Conservation (phyloP, 2,888 invertebrate species). For the Leptarthrus brevirostris region DNA sequence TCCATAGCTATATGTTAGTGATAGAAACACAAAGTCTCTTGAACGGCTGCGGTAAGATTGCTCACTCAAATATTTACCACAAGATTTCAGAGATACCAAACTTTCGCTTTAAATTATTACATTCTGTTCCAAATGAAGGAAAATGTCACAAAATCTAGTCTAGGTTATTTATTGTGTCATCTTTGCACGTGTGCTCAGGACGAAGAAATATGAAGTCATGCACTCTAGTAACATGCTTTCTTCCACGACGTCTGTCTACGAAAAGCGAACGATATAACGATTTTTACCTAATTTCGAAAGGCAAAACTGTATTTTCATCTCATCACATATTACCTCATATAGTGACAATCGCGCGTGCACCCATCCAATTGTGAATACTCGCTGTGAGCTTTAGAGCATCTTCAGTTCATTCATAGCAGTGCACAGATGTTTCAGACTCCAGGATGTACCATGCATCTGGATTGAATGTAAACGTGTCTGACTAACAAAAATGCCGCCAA, state of each 20-base stretch:
- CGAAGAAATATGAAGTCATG: conserved; percentile 2
- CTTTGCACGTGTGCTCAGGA: too few species aligned
- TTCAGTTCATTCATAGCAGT: conserved; percentile 36
- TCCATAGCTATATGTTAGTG: too few species aligned
- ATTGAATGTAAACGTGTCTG: conserved; percentile 27
- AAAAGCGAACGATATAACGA: conserved; percentile 28
- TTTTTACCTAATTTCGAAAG: conserved; percentile 47
- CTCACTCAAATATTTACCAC: too few species aligned
- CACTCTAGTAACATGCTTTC: not conserved
- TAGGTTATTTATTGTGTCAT: too few species aligned
- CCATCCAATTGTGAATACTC: not conserved
- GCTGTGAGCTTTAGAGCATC: conserved; percentile 28
- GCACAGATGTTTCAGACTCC: conserved; percentile 41
- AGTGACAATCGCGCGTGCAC: conserved; percentile 41
- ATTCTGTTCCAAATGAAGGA: too few species aligned
- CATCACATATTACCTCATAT: conserved; percentile 37
- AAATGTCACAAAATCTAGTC: too few species aligned
- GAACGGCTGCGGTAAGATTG: too few species aligned
- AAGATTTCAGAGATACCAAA: too few species aligned
- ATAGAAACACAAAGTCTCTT: too few species aligned
- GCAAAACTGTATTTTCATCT: conserved; percentile 33
- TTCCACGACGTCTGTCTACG: not conserved
- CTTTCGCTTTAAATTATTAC: too few species aligned
- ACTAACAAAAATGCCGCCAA: conserved; percentile 29
- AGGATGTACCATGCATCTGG: conserved; percentile 35